Conservation (phyloP, 2,888 invertebrate species). For the Luperina nickerlii region DNA sequence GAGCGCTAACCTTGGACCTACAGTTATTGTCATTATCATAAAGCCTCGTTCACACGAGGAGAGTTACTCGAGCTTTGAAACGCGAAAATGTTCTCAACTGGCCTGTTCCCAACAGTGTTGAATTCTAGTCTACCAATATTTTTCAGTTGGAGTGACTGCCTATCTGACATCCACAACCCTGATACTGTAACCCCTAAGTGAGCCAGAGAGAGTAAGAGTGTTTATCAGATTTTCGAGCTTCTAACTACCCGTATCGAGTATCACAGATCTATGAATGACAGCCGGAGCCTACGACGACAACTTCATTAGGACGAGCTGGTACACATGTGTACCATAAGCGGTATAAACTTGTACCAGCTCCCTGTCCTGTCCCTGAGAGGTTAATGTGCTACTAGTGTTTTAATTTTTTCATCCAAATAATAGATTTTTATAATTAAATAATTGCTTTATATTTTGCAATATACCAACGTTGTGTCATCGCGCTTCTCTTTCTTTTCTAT, state of each 20-base stretch:
- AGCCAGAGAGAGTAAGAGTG: not conserved
- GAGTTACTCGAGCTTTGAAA: not conserved
- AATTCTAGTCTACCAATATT: not conserved
- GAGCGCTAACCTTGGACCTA: constrained; percentile 47
- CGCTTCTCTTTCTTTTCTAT: too few relatives aligned
- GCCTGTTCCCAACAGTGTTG: not conserved
- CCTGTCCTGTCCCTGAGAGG: not conserved
- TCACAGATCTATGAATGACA: not conserved
- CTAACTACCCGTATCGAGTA: not conserved
- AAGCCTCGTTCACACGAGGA: constrained; percentile 11
- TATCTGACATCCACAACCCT: not conserved
- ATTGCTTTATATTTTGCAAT: too few relatives aligned
- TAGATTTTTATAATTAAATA: too few relatives aligned
- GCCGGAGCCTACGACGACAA: not conserved
- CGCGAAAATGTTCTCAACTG: not conserved
- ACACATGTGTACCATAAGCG: not conserved
- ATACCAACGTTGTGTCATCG: too few relatives aligned
- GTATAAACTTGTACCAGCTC: not conserved
- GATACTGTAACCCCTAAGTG: too few relatives aligned
- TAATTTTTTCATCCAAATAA: too few relatives aligned
- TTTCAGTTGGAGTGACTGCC: not conserved
- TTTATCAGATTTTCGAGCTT: not conserved
- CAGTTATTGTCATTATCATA: constrained; percentile 18
- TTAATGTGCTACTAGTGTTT: too few relatives aligned
- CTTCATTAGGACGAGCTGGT: not conserved